A percentile compares a stretch with the other conserved stretches of the same genome.
phyloP scores from a whole-genome alignment of 2,888 invertebrate genomes.

The Cephus runcator region DNA sequence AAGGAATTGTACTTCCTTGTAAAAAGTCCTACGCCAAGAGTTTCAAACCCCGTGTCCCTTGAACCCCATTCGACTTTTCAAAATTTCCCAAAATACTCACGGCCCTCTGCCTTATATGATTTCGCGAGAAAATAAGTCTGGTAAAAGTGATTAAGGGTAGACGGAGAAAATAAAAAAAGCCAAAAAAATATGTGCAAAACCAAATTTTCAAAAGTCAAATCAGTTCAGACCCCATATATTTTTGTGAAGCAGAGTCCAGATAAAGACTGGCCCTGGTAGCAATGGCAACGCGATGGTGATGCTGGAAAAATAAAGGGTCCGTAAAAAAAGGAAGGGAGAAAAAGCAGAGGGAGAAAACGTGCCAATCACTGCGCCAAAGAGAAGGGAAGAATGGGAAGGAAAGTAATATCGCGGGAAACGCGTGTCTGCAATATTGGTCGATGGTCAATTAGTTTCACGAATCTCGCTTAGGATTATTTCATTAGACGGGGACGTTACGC shows the following conservation, averaged over 20 bases:
- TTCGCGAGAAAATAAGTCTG: not conserved
- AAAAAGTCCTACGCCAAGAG: not conserved
- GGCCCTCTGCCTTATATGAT: not conserved
- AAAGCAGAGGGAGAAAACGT: conserved; percentile 26
- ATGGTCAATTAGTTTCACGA: conserved; percentile 45
- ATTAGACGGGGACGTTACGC: conserved; percentile 27
- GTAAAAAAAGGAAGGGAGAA: not conserved
- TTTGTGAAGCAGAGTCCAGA: too few species aligned
- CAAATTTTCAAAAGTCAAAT: not conserved
- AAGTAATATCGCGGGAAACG: conserved; percentile 13
- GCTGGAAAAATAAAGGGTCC: not conserved
- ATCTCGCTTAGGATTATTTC: conserved; percentile 40
- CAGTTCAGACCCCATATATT: too few species aligned
- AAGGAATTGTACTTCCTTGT: not conserved
- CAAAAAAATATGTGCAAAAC: too few species aligned
- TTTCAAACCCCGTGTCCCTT: not conserved
- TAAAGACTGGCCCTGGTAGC: not conserved
- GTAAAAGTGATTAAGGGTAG: not conserved
- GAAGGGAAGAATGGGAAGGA: not conserved
- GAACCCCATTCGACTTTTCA: not conserved
- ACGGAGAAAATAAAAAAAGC: too few species aligned
- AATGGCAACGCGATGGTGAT: not conserved
- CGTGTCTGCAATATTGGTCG: conserved; percentile 32
- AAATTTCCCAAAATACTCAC: not conserved
- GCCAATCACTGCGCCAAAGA: conserved; percentile 29